Conservation (phyloP, 2,113 vertebrate genomes). For the Cyanoliseus patagonus region DNA sequence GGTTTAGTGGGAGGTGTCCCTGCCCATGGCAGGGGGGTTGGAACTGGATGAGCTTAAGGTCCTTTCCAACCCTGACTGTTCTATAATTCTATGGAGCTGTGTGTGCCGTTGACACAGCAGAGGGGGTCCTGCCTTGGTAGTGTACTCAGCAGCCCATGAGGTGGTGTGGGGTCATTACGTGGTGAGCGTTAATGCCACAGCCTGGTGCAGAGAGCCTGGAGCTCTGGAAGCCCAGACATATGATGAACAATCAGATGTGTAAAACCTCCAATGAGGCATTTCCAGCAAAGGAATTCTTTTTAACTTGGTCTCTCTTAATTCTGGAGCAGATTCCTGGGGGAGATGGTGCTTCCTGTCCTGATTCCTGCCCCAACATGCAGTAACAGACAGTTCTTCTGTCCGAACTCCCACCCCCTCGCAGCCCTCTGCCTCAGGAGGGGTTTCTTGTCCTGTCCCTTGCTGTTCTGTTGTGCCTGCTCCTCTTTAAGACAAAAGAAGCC, state of each 20-base stretch:
- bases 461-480: not conserved
- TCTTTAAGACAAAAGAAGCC: not conserved
- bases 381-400: not conserved
- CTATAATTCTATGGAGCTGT: not conserved
- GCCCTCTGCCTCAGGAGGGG: not conserved
- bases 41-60: too few relatives aligned
- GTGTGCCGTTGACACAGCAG: not conserved
- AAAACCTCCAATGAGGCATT: not conserved
- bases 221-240: not conserved
- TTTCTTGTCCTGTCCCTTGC: not conserved
- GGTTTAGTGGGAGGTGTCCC: too few relatives aligned
- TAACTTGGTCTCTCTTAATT: not conserved
- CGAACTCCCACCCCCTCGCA: not conserved
- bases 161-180: fast-evolving
- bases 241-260: not conserved
- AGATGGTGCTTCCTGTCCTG: not conserved
- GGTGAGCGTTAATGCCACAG: not conserved
- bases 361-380: not conserved
- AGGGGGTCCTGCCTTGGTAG: not conserved
- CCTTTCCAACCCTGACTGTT: too few relatives aligned
- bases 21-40: too few relatives aligned
- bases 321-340: constrained; percentile 6
- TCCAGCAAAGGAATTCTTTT: constrained; percentile 22
- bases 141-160: not conserved
- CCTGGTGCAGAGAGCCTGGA: fast-evolving